Percentiles rank a stretch among this genome's conserved stretches.
Conservation (phyloP, 2,888 invertebrate genomes). For the Epirrita christyi region DNA sequence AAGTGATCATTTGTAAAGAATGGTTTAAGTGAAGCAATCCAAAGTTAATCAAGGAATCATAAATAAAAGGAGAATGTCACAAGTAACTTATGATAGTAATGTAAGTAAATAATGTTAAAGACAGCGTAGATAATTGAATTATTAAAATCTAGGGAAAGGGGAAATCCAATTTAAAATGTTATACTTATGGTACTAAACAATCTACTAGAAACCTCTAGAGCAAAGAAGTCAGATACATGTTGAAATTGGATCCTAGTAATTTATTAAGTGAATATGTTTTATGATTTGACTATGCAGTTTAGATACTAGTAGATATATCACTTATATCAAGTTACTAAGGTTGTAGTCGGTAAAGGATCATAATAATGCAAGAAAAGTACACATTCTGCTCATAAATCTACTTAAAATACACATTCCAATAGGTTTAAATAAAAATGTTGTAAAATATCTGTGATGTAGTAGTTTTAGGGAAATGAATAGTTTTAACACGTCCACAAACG, state of each 20-base stretch:
- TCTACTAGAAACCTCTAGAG: too few species aligned
- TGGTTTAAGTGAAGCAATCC: background rate
- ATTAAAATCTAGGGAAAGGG: background rate
- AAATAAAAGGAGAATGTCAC: constrained; percentile 9
- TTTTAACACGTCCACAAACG: background rate
- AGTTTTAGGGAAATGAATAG: constrained; percentile 30
- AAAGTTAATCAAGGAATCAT: background rate
- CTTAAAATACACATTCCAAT: constrained; percentile 35
- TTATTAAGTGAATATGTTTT: constrained; percentile 8
- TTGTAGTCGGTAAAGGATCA: constrained; percentile 1
- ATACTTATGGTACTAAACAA: background rate
- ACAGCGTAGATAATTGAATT: background rate
- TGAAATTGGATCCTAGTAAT: background rate
- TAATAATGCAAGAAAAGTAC: constrained; percentile 4
- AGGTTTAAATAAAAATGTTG: constrained; percentile 35
- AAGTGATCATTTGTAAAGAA: constrained; percentile 72
- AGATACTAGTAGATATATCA: constrained; percentile 11
- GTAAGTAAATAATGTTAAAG: background rate
- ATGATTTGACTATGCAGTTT: constrained; percentile 13
- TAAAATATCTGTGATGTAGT: constrained; percentile 68
- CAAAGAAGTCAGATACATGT: background rate
- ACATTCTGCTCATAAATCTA: constrained; percentile 14
- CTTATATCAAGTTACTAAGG: constrained; percentile 1
- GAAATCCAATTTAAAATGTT: background rate
- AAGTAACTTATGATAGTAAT: background rate